Percentiles rank a stretch among this genome's conserved stretches.
Conservation (phyloP, 2,113 vertebrate genomes). For the Boulengeromyrus knoepffleri region DNA sequence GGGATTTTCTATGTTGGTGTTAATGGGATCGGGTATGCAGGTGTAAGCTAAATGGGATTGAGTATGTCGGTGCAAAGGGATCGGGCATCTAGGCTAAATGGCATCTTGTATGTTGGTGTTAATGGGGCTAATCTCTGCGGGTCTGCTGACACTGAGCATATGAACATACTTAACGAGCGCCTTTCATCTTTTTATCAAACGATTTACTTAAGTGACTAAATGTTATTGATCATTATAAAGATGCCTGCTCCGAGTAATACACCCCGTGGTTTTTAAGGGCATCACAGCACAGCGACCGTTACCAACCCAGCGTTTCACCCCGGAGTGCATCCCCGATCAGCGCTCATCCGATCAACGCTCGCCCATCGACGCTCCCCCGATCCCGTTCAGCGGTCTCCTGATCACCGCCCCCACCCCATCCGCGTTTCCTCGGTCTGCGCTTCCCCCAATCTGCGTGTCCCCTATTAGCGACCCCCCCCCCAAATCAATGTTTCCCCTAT, state of each 20-base stretch:
- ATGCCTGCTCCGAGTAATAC: background rate
- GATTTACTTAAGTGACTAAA: background rate
- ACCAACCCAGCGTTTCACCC: background rate
- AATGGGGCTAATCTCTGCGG: background rate
- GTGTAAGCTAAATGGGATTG: background rate
- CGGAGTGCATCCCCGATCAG: background rate
- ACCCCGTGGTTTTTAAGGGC: background rate
- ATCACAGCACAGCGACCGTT: background rate
- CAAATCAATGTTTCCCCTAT: background rate
- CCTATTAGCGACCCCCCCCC: background rate
- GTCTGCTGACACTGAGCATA: background rate
- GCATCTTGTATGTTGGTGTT: background rate
- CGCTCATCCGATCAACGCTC: background rate
- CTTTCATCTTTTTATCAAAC: background rate
- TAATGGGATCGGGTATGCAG: background rate
- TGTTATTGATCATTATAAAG: background rate
- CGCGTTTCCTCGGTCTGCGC: background rate
- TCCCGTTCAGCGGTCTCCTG: background rate
- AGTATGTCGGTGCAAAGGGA: background rate
- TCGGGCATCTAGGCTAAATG: background rate
- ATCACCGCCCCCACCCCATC: background rate
- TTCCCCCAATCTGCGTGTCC: background rate
- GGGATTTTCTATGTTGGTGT: background rate
- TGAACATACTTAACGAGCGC: background rate
- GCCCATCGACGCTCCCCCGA: background rate